Evolutionary conservation across 2,113 vertebrate genomes (phyloP).

Genomic region (Riparia riparia): DNA sequence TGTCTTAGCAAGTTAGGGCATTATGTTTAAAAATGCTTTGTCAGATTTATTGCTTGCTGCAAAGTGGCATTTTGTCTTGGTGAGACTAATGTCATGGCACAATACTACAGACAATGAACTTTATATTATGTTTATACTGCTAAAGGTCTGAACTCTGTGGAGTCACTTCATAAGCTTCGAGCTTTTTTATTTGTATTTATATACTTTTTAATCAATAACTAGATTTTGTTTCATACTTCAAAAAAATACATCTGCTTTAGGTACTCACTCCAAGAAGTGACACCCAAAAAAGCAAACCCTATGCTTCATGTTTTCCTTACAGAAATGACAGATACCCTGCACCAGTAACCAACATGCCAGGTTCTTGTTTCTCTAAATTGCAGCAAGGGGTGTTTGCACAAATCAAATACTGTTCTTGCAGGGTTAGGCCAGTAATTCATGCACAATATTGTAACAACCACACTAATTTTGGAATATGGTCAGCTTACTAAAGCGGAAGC

Average conservation of each 20-base stretch:
- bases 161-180: conserved; percentile 66
- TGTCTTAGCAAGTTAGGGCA: conserved; percentile 81
- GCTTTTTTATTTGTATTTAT: conserved; percentile 59
- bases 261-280: conserved; percentile 65
- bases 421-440: conserved; percentile 56
- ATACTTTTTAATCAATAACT: conserved; percentile 54
- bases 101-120: conserved; percentile 65
- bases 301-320: conserved; percentile 31
- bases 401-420: conserved; percentile 32
- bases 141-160: conserved; percentile 69
- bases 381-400: conserved; percentile 64
- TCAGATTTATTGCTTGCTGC: conserved; percentile 81
- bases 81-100: conserved; percentile 65
- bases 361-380: conserved; percentile 42
- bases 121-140: conserved; percentile 72
- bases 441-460: not conserved
- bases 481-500: conserved; percentile 57
- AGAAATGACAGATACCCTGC: conserved; percentile 41
- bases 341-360: conserved; percentile 18
- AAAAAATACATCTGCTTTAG: conserved; percentile 37
- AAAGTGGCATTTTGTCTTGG: conserved; percentile 80
- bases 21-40: conserved; percentile 83
- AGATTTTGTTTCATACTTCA: conserved; percentile 45
- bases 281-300: conserved; percentile 13
- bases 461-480: conserved; percentile 34